phyloP scores from a whole-genome alignment of 2,888 invertebrate genomes.

The Pachymerium ferrugineum region DNA sequence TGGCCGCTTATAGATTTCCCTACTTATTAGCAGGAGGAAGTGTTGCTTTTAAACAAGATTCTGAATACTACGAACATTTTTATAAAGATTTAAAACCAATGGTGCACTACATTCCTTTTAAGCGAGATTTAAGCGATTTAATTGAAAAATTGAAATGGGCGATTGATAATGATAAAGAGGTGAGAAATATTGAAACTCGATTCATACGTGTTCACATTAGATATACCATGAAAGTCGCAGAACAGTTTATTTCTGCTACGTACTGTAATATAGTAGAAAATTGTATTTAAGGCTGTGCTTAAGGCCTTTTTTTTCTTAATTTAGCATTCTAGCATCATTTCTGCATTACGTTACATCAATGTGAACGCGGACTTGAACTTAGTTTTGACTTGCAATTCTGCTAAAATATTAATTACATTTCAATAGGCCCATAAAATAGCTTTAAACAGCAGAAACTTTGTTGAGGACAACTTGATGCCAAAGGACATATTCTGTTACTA shows the following conservation, averaged over 20 bases:
- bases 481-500: conserved; percentile 84
- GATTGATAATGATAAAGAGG: conserved; percentile 60
- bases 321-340: background rate
- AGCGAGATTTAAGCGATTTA: conserved; percentile 72
- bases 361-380: background rate
- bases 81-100: conserved; percentile 69
- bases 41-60: conserved; percentile 83
- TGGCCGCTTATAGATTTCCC: conserved; percentile 90
- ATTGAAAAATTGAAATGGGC: conserved; percentile 74
- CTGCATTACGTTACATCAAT: too few relatives aligned
- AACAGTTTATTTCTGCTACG: background rate
- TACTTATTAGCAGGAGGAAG: conserved; percentile 84
- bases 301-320: background rate
- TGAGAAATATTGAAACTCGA: background rate
- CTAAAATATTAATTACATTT: background rate
- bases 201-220: too few relatives aligned
- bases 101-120: conserved; percentile 77
- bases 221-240: background rate
- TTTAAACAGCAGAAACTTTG: conserved; percentile 62
- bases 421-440: conserved; percentile 61
- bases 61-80: conserved; percentile 92
- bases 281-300: background rate
- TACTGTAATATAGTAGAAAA: background rate
- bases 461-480: conserved; percentile 71
- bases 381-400: background rate